Evolutionary conservation across 2,113 vertebrate species (phyloP), one percentile per base, ranked within the genome.

Genomic region (Riparia riparia): DNA sequence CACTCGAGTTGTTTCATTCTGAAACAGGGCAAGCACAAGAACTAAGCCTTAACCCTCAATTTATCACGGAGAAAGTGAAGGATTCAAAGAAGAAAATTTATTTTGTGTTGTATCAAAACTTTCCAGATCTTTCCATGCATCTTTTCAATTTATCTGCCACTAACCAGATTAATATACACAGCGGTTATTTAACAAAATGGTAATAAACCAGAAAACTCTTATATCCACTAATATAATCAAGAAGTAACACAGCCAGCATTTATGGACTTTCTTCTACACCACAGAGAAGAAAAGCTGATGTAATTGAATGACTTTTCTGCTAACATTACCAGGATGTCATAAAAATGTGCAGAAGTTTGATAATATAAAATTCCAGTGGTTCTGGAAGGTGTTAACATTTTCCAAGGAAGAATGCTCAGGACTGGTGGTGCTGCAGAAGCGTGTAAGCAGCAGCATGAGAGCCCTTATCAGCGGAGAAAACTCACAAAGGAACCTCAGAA

Each of bases 1-100:
- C n/a, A 42, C 17, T 3, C 2, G 0, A 1, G 12, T n/a, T 29
- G 7, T 74, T 28, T 21, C 37, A 5, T 17, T 7, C 14, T 41
- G 24, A 64, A 39, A 41, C 45, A 14, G 13, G 3, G 14, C 31
- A 25, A 81, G 57, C 37, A 9, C 22, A 41, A 63, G n/a, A 83
- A 10, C 17, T 5, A 5, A 22, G 24, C 21, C 34, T 53, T 44
- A 57, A 60, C 21, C 17, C 26, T 10, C 3, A 5, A 1, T 11
- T 10, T 10, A 5, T 4, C 37, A 6, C 20, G 31, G 31, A 58
- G 51, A 53, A 72, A 76, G 10, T 26, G 42, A 63, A 53, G 39
- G 34, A 72, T 3, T 2, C 50, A 22, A 56, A 31, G 22, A 65
- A 34, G 4, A 63, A 49, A 16, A n/a, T 29, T 14, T 32, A 18